Evolutionary conservation across 2,113 vertebrate species (phyloP).

Genomic region (Chitala chitala): DNA sequence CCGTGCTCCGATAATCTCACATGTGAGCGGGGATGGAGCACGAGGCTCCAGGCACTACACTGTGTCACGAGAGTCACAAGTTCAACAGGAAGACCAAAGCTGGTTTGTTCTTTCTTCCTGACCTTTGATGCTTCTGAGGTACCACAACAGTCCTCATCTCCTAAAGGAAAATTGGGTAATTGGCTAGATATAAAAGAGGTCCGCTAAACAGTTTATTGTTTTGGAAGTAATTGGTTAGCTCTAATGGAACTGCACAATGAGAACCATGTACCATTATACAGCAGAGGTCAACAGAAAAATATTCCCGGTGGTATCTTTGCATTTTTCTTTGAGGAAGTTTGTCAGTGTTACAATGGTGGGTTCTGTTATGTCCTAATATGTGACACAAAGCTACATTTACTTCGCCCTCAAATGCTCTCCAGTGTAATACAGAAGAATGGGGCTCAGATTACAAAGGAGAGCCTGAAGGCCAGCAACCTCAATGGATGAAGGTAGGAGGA

Average conservation of each 20-base stretch:
- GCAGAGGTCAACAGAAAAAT: neutral
- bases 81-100: neutral
- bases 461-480: neutral
- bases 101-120: neutral
- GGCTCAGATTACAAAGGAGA: too few species aligned
- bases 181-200: neutral
- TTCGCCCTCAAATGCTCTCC: too few species aligned
- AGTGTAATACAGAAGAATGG: neutral
- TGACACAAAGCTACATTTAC: too few species aligned
- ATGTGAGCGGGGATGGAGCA: too few species aligned
- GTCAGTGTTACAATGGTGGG: too few species aligned
- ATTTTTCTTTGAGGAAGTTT: neutral
- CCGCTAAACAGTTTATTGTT: neutral
- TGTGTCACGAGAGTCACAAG: neutral
- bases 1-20: too few species aligned
- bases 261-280: neutral
- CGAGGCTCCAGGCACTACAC: neutral
- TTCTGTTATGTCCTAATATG: neutral
- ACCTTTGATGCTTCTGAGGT: neutral
- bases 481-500: neutral
- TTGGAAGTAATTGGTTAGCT: neutral
- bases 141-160: neutral
- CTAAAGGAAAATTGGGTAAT: neutral
- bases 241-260: neutral
- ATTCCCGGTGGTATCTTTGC: neutral